Conservation (phyloP, 2,797 vertebrate species). For the Prunella strophiata region DNA sequence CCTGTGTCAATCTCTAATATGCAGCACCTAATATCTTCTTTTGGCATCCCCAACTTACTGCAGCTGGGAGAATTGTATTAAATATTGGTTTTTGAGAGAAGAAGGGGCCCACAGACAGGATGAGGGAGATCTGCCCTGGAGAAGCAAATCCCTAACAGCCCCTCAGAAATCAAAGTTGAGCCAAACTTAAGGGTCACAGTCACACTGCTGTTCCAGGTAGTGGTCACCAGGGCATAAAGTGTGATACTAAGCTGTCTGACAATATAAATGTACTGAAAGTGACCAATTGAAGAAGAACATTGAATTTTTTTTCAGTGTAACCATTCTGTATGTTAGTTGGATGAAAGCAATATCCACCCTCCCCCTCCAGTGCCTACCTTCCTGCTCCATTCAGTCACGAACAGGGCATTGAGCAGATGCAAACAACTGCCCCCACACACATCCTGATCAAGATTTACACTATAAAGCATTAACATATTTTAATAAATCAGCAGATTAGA, state of each 20-base stretch:
- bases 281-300: not conserved
- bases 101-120: not conserved
- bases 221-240: not conserved
- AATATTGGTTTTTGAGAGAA: not conserved
- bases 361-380: not conserved
- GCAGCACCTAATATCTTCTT: not conserved
- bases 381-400: not conserved
- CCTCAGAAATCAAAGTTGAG: not conserved
- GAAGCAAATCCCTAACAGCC: not conserved
- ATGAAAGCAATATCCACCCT: not conserved
- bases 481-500: slow-evolving; percentile 23
- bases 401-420: not conserved
- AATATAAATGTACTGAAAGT: not conserved
- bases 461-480: not conserved
- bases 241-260: not conserved
- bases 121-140: not conserved
- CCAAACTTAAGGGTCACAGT: not conserved
- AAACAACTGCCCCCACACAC: slow-evolving; percentile 43
- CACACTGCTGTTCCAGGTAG: not conserved
- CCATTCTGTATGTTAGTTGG: not conserved
- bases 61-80: not conserved
- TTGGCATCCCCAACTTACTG: not conserved
- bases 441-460: slow-evolving; percentile 28
- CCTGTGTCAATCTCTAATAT: not conserved
- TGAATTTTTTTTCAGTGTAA: not conserved